Evolutionary conservation across 2,797 vertebrate genomes (phyloP).

Genomic region (Euphonia xanthogaster): DNA sequence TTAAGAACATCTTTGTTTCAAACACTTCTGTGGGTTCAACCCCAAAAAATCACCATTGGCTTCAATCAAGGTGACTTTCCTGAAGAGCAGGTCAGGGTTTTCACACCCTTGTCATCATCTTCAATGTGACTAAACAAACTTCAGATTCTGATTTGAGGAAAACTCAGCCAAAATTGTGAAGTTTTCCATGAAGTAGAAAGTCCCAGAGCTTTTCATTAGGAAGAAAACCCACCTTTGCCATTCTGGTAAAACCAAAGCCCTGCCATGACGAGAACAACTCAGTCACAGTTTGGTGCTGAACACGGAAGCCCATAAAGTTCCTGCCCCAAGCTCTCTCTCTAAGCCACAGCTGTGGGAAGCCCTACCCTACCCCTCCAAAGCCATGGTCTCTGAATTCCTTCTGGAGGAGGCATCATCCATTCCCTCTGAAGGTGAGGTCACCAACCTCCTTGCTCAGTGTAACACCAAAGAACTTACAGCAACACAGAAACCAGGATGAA

Average conservation of each 20-base stretch:
- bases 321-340: neutral
- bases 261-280: neutral
- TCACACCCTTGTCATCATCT: neutral
- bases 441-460: neutral
- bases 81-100: neutral
- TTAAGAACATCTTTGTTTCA: neutral
- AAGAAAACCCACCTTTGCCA: neutral
- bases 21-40: neutral
- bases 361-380: neutral
- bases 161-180: neutral
- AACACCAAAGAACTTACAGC: neutral
- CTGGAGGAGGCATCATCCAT: neutral
- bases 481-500: neutral
- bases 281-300: neutral
- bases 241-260: neutral
- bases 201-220: neutral
- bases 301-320: neutral
- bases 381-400: rapidly evolving
- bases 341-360: neutral
- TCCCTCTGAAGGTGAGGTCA: neutral
- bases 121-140: neutral
- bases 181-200: neutral
- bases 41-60: neutral
- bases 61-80: neutral
- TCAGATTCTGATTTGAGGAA: neutral